These are phyloP conservation scores for Agrotis exclamationis DNA, from an alignment of 2,888 invertebrate species.

Conservation along the genomic window DNA sequence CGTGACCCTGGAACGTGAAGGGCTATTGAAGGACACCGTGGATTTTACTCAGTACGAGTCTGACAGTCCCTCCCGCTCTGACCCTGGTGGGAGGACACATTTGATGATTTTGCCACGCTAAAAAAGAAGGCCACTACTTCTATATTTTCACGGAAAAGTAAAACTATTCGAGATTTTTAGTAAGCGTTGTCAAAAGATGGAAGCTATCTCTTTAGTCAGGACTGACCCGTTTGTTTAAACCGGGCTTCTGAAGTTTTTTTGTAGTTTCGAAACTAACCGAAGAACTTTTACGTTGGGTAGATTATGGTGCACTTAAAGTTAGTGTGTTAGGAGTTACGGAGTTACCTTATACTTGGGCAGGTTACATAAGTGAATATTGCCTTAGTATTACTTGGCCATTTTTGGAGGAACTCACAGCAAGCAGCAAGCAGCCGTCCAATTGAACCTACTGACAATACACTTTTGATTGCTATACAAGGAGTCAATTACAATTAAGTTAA, in stretches of 20 bases:
- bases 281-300: slow-evolving; percentile 16
- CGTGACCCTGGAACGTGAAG: no score
- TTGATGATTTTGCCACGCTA: no score
- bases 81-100: no score
- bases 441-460: slow-evolving; percentile 8
- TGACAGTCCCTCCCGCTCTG: no score
- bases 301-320: slow-evolving; percentile 31
- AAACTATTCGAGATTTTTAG: slow-evolving; percentile 18
- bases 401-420: no score
- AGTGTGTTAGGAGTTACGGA: background rate
- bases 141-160: slow-evolving; percentile 21
- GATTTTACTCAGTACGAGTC: no score
- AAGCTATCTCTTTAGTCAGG: slow-evolving; percentile 33
- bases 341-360: slow-evolving; percentile 9
- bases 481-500: background rate
- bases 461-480: slow-evolving; percentile 15
- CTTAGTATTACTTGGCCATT: background rate
- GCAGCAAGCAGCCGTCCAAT: background rate
- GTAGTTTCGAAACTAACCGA: slow-evolving; percentile 15
- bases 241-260: slow-evolving; percentile 36
- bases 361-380: slow-evolving; percentile 17
- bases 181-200: slow-evolving; percentile 16
- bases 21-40: no score
- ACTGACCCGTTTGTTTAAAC: slow-evolving; percentile 18
- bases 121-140: no score